Percentiles rank a stretch among this genome's conserved stretches.
These are phyloP conservation scores for Aptenodytes forsteri DNA, from an alignment of 2,113 vertebrate genomes.

Conservation along the genomic window DNA sequence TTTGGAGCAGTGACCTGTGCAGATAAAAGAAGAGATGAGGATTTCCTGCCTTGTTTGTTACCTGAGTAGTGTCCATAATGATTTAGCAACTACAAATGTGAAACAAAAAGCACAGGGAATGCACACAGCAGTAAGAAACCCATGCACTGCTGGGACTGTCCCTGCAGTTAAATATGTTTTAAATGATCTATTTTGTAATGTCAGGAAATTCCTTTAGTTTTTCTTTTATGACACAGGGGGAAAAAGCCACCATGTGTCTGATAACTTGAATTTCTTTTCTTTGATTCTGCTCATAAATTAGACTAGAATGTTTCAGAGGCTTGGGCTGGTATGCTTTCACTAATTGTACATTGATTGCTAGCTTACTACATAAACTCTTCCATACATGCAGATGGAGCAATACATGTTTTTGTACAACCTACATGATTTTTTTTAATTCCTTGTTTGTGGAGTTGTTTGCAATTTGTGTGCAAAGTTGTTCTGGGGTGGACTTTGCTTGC, in stretches of 20 bases:
- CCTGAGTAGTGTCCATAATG: background rate
- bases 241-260: background rate
- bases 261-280: background rate
- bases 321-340: background rate
- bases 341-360: background rate
- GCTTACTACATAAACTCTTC: background rate
- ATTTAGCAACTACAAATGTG: background rate
- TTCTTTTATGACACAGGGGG: background rate
- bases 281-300: background rate
- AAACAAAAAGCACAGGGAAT: background rate
- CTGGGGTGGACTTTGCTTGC: background rate
- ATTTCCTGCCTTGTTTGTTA: background rate
- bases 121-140: background rate
- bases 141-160: background rate
- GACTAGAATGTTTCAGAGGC: background rate
- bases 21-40: background rate
- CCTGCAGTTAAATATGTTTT: background rate
- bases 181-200: background rate
- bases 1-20: background rate
- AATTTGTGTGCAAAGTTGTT: background rate
- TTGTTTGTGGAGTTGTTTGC: background rate
- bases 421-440: background rate
- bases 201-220: conserved; percentile 33
- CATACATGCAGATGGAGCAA: background rate
- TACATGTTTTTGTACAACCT: background rate